Percentiles rank a stretch among this genome's conserved stretches.
Evolutionary conservation across 2,888 invertebrate species (phyloP).

Genomic region (Amphimallon solstitiale): DNA sequence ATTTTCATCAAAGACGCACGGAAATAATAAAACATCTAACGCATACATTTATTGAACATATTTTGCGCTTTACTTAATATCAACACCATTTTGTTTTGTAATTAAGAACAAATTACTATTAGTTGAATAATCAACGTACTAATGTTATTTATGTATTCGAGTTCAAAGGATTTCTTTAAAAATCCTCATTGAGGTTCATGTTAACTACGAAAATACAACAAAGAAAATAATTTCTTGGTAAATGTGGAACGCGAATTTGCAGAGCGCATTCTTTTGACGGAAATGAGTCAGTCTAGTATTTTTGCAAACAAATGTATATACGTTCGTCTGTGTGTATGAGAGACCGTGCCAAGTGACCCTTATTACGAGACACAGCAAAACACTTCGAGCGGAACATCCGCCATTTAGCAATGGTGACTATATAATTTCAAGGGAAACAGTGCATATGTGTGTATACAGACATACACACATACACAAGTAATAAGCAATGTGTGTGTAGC

Average conservation of each 20-base stretch:
- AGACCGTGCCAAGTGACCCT: slow-evolving; percentile 28
- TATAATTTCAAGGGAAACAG: slow-evolving; percentile 14
- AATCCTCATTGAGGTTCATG: slow-evolving; percentile 5
- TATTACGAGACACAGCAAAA: slow-evolving; percentile 22
- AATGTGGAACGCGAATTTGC: slow-evolving; percentile 5
- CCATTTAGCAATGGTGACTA: slow-evolving; percentile 18
- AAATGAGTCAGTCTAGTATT: slow-evolving; percentile 25
- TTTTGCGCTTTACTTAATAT: too few relatives aligned
- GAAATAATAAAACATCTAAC: too few relatives aligned
- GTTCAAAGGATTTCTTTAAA: background rate
- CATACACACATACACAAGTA: background rate
- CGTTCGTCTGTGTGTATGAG: slow-evolving; percentile 10
- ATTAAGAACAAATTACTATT: too few relatives aligned
- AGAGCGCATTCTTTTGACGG: slow-evolving; percentile 12
- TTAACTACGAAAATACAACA: background rate
- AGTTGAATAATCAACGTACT: too few relatives aligned
- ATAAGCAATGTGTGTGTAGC: background rate
- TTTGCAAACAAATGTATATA: background rate
- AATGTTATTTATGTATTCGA: too few relatives aligned
- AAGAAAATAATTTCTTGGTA: slow-evolving; percentile 4
- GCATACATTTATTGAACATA: too few relatives aligned
- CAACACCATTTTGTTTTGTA: too few relatives aligned
- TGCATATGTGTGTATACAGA: too few relatives aligned
- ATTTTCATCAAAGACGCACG: too few relatives aligned
- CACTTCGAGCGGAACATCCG: slow-evolving; percentile 23